phyloP scores from a whole-genome alignment of 2,113 vertebrate species.

The Heterotis niloticus region DNA sequence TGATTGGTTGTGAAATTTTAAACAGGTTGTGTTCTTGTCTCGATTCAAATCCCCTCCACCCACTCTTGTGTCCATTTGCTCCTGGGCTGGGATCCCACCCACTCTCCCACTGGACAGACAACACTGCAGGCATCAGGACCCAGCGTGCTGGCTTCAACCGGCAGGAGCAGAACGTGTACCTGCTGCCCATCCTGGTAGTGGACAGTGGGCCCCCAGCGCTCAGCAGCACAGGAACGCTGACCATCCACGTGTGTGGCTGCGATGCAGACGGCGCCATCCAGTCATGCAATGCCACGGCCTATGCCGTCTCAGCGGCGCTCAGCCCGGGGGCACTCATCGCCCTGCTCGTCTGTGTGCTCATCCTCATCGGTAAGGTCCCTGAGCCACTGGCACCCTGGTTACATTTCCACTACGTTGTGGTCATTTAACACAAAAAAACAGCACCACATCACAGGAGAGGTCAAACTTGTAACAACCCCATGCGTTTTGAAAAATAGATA shows the following conservation, averaged over 20 bases:
- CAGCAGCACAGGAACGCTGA: conserved; percentile 93
- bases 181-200: conserved; percentile 89
- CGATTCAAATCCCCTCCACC: too few relatives aligned
- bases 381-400: too few relatives aligned
- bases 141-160: conserved; percentile 87
- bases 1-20: conserved; percentile 11
- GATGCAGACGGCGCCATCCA: conserved; percentile 83
- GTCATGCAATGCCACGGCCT: conserved; percentile 92
- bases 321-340: conserved; percentile 94
- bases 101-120: conserved; percentile 65
- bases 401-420: too few relatives aligned
- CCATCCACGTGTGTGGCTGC: conserved; percentile 88
- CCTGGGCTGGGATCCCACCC: too few relatives aligned
- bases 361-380: conserved; percentile 84
- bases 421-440: background rate
- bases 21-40: conserved; percentile 9
- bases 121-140: conserved; percentile 83
- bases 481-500: background rate
- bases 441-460: too few relatives aligned
- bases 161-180: conserved; percentile 88
- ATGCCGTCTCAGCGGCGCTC: conserved; percentile 77
- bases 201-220: conserved; percentile 87
- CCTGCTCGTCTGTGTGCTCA: conserved; percentile 89
- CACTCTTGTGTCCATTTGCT: too few relatives aligned
- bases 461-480: too few relatives aligned